Conservation (phyloP, 2,113 vertebrate genomes). For the Triplophysa siluroides region DNA sequence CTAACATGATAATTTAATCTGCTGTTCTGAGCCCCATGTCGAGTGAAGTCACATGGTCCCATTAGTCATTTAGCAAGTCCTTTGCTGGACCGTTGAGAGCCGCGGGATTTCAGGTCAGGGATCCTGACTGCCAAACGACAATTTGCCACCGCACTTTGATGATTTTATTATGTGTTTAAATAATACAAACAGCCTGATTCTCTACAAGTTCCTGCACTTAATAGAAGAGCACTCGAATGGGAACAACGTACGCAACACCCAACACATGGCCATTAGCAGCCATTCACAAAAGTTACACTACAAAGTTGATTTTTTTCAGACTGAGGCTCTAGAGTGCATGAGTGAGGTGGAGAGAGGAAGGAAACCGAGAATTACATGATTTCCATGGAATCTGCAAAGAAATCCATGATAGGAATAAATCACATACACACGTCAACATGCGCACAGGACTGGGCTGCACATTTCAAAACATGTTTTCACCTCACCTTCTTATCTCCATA, state of each 20-base stretch:
- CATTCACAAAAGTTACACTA: constrained; percentile 42
- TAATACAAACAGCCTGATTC: constrained; percentile 60
- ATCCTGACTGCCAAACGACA: constrained; percentile 59
- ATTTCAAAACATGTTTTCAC: neutral
- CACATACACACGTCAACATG: neutral
- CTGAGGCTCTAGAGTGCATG: neutral
- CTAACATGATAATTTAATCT: constrained; percentile 79
- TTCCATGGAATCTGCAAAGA: neutral
- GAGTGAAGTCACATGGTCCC: constrained; percentile 73
- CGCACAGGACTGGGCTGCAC: neutral
- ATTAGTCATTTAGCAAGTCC: constrained; percentile 64
- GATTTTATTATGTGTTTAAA: constrained; percentile 67
- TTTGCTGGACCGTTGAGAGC: constrained; percentile 59
- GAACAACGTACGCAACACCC: constrained; percentile 34
- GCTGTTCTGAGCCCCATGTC: constrained; percentile 71
- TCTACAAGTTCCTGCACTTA: constrained; percentile 48
- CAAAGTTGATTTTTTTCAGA: neutral
- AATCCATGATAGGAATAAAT: neutral
- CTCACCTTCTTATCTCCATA: too few species aligned
- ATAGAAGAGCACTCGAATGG: constrained; percentile 40
- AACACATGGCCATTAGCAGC: constrained; percentile 30
- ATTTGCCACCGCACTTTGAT: constrained; percentile 70
- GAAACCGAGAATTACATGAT: neutral
- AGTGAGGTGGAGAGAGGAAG: neutral
- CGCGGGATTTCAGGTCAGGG: constrained; percentile 54